A percentile compares a stretch with the other conserved stretches of the same genome.
Evolutionary conservation across 2,797 vertebrate genomes (phyloP).

Genomic region (Sparus aurata): DNA sequence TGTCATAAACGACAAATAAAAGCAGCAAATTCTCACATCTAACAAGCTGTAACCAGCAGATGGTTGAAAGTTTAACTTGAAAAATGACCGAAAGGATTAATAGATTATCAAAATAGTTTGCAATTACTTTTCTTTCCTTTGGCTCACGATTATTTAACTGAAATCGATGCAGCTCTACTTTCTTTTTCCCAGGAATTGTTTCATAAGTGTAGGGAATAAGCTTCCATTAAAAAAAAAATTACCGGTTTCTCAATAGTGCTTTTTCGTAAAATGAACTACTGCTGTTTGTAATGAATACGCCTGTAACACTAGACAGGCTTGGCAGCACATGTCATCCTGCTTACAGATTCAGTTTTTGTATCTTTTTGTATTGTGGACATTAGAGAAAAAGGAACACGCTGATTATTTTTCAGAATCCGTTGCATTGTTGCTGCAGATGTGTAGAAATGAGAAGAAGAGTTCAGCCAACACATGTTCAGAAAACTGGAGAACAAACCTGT

Average conservation of each 20-base stretch:
- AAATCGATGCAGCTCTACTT: no score
- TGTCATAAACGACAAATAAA: no score
- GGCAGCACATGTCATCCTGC: conserved; percentile 15
- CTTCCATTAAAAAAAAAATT: not conserved
- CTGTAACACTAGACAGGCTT: not conserved
- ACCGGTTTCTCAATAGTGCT: not conserved
- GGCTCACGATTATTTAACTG: no score
- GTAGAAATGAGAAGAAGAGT: not conserved
- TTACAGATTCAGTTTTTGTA: not conserved
- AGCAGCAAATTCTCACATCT: no score
- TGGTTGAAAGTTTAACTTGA: no score
- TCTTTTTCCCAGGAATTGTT: not conserved
- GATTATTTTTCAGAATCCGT: not conserved
- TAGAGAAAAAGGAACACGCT: not conserved
- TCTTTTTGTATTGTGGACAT: no score
- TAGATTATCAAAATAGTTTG: no score
- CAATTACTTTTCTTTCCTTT: no score
- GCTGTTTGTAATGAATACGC: not conserved
- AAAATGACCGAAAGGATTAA: no score
- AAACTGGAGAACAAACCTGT: conserved; percentile 26
- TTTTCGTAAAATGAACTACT: not conserved
- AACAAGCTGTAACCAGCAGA: no score
- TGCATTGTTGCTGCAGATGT: not conserved
- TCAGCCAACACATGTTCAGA: not conserved
- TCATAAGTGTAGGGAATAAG: not conserved